These are phyloP conservation scores for Autographa gamma DNA, from an alignment of 2,888 invertebrate species.

Conservation along the genomic window DNA sequence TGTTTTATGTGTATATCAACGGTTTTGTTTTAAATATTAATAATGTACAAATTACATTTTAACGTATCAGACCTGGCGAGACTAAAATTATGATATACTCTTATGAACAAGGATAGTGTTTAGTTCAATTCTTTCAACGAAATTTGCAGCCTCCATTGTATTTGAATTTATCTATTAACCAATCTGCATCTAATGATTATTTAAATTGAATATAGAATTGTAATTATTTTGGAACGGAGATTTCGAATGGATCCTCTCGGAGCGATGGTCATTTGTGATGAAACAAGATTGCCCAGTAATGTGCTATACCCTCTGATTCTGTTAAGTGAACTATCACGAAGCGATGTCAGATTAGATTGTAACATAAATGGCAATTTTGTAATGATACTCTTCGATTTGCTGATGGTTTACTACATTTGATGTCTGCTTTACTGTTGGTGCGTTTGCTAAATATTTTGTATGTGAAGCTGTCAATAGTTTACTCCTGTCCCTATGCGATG, in stretches of 20 bases:
- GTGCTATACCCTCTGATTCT: slow-evolving; percentile 45
- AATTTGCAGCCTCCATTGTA: background rate
- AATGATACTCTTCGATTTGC: slow-evolving; percentile 30
- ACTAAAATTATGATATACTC: too few species aligned
- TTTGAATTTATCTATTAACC: slow-evolving; percentile 11
- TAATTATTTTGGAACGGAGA: slow-evolving; percentile 40
- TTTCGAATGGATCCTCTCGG: slow-evolving; percentile 18
- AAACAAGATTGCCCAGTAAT: slow-evolving; percentile 35
- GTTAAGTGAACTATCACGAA: slow-evolving; percentile 57
- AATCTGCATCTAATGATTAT: slow-evolving; percentile 28
- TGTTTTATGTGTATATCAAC: too few species aligned
- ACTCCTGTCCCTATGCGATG: too few species aligned
- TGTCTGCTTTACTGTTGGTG: slow-evolving; percentile 19
- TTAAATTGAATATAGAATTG: slow-evolving; percentile 14
- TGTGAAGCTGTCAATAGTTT: background rate
- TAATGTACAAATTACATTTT: too few species aligned
- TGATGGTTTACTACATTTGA: slow-evolving; percentile 26
- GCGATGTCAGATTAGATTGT: slow-evolving; percentile 28
- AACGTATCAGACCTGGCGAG: too few species aligned
- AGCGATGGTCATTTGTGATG: slow-evolving; percentile 45
- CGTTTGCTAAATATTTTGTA: slow-evolving; percentile 12
- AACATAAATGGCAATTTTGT: slow-evolving; percentile 25
- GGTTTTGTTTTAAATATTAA: too few species aligned
- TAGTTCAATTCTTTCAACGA: background rate
- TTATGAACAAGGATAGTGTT: too few species aligned